These are phyloP conservation scores for Netta rufina DNA, from an alignment of 2,797 vertebrate genomes.

Conservation along the genomic window DNA sequence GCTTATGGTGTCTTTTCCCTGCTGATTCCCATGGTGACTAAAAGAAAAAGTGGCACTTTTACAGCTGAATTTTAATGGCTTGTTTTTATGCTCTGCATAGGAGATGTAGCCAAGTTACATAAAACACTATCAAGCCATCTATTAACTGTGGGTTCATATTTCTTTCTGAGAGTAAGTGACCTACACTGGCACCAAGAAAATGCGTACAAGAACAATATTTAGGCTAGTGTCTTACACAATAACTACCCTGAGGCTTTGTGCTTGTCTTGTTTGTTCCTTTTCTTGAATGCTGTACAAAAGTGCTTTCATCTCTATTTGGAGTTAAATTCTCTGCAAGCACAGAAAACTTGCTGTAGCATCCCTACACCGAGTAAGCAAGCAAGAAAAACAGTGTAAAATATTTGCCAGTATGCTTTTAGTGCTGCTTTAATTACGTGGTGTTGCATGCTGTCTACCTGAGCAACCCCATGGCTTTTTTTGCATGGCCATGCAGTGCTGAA, in stretches of 20 bases:
- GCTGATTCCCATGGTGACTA: not conserved
- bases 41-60: constrained; percentile 4
- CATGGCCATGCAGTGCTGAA: not conserved
- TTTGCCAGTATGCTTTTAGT: not conserved
- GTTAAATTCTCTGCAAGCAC: not conserved
- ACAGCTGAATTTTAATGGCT: constrained; percentile 12
- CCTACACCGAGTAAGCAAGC: not conserved
- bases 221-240: not conserved
- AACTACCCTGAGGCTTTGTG: not conserved
- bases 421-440: not conserved
- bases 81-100: not conserved
- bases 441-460: not conserved
- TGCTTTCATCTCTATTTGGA: not conserved
- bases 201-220: not conserved
- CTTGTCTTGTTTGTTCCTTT: not conserved
- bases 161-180: not conserved
- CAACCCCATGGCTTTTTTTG: not conserved
- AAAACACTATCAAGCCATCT: not conserved
- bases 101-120: not conserved
- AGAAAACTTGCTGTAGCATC: not conserved
- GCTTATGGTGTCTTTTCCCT: not conserved
- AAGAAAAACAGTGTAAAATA: not conserved
- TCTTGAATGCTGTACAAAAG: not conserved
- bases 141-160: not conserved
- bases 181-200: not conserved